Percentiles rank a stretch among this genome's conserved stretches.
phyloP scores from a whole-genome alignment of 2,888 invertebrate genomes.

The Lepidochitona cinerea region DNA sequence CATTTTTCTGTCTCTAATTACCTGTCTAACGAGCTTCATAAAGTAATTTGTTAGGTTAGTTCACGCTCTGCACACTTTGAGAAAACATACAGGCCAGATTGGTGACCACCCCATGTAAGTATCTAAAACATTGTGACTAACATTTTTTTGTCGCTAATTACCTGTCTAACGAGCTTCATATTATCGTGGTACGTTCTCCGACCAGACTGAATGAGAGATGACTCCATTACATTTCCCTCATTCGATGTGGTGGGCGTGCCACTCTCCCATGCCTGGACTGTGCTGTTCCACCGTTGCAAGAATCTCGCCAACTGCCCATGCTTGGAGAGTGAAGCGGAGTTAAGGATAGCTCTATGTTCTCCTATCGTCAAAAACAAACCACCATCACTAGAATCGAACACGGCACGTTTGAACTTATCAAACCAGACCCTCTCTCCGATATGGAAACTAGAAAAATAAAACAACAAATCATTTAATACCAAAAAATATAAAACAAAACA shows the following conservation, averaged over 20 bases:
- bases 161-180: constrained; percentile 21
- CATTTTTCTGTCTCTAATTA: too few relatives aligned
- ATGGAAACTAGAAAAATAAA: constrained; percentile 22
- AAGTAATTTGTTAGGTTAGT: too few relatives aligned
- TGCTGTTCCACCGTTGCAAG: constrained; percentile 34
- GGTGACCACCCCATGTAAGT: too few relatives aligned
- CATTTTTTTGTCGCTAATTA: too few relatives aligned
- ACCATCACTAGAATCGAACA: constrained; percentile 23
- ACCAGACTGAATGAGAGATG: constrained; percentile 9
- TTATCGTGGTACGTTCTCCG: constrained; percentile 23
- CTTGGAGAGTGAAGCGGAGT: constrained; percentile 4
- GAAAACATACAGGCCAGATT: too few relatives aligned
- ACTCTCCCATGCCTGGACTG: constrained; percentile 33
- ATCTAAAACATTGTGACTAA: too few relatives aligned
- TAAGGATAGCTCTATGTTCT: constrained; percentile 17
- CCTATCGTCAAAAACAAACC: constrained; percentile 16
- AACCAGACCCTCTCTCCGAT: constrained; percentile 24
- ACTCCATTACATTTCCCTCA: constrained; percentile 16
- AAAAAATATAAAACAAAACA: too few relatives aligned
- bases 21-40: too few relatives aligned
- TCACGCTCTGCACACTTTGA: too few relatives aligned
- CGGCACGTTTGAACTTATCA: constrained; percentile 21
- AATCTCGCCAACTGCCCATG: constrained; percentile 19
- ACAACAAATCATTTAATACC: too few relatives aligned
- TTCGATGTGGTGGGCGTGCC: constrained; percentile 18